These are phyloP conservation scores for Todiramphus chloris DNA, from an alignment of 2,113 vertebrate genomes.

Conservation along the genomic window DNA sequence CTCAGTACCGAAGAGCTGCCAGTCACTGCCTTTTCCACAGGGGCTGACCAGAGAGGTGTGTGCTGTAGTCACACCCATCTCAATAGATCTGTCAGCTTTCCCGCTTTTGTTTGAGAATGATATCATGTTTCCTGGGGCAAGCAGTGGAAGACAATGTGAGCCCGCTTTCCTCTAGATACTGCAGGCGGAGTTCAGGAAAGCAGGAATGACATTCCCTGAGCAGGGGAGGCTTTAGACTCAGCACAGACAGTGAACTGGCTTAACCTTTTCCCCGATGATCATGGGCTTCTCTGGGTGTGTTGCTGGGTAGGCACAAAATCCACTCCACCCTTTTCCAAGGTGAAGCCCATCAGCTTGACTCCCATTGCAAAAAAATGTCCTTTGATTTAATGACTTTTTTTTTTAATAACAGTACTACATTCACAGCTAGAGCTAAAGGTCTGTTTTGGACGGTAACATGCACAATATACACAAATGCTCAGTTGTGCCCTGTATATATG, in stretches of 20 bases:
- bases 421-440: not conserved
- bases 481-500: not conserved
- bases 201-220: conserved; percentile 73
- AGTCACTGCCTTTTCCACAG: conserved; percentile 33
- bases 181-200: conserved; percentile 81
- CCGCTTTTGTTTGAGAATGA: conserved; percentile 83
- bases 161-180: conserved; percentile 76
- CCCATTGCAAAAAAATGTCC: not conserved
- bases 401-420: not conserved
- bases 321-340: conserved; percentile 69
- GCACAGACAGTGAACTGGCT: conserved; percentile 52
- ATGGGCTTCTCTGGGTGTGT: conserved; percentile 60
- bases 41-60: conserved; percentile 65
- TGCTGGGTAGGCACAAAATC: conserved; percentile 53
- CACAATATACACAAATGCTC: not conserved
- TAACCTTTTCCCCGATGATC: conserved; percentile 60
- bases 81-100: conserved; percentile 82
- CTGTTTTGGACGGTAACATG: not conserved
- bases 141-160: conserved; percentile 75
- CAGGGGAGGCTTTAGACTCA: conserved; percentile 36
- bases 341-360: conserved; percentile 32
- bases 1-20: not conserved
- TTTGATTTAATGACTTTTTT: not conserved
- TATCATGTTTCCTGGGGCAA: conserved; percentile 84
- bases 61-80: conserved; percentile 77